phyloP scores from a whole-genome alignment of 2,113 vertebrate species.

The Morone chrysops region DNA sequence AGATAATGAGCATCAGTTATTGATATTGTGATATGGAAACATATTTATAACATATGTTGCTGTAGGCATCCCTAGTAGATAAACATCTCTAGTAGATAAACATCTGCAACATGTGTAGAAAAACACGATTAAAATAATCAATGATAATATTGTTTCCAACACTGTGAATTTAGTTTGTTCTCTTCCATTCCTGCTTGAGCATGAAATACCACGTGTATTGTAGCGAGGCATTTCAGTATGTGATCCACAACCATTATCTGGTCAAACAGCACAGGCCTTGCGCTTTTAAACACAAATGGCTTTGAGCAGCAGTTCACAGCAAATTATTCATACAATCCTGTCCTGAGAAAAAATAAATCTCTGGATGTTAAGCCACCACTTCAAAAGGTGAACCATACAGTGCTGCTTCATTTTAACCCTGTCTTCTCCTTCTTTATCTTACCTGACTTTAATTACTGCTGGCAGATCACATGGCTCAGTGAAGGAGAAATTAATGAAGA shows the following conservation, averaged over 20 bases:
- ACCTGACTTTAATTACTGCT: slow-evolving; percentile 63
- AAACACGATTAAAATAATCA: background rate
- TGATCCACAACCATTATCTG: slow-evolving; percentile 5
- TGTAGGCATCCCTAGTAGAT: background rate
- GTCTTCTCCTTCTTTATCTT: slow-evolving; percentile 38
- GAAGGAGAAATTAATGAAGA: slow-evolving; percentile 47
- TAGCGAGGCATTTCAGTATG: background rate
- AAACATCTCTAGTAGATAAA: background rate
- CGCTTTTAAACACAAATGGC: slow-evolving; percentile 33
- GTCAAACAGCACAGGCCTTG: background rate
- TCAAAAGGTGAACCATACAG: slow-evolving; percentile 35
- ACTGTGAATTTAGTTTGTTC: background rate
- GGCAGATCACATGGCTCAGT: slow-evolving; percentile 37
- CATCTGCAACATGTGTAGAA: background rate
- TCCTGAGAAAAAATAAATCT: background rate
- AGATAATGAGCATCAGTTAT: background rate
- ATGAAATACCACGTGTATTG: background rate
- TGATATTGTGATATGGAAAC: background rate
- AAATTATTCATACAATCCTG: slow-evolving; percentile 37
- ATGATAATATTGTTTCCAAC: background rate
- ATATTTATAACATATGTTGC: background rate
- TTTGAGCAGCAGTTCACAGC: slow-evolving; percentile 35
- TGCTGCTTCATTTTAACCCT: slow-evolving; percentile 42
- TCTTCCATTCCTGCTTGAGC: background rate
- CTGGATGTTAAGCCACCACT: slow-evolving; percentile 26